phyloP scores from a whole-genome alignment of 1,140 invertebrate species.

The Conus betulinus region DNA sequence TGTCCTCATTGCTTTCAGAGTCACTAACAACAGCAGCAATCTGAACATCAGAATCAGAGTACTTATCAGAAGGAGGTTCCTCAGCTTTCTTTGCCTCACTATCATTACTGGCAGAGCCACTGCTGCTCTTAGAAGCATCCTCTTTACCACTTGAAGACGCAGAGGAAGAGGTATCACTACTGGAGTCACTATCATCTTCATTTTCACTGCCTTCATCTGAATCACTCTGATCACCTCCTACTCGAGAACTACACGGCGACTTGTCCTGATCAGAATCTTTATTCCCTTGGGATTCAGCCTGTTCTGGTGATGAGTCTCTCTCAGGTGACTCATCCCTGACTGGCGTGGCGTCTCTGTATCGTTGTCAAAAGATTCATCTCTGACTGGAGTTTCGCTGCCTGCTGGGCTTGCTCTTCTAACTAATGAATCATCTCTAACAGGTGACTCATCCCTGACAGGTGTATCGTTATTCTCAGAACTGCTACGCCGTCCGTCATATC shows the following conservation, averaged over 20 bases:
- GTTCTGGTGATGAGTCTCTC: conserved; percentile 24
- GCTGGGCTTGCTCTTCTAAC: background rate
- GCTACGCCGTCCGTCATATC: background rate
- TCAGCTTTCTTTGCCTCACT: conserved; percentile 9
- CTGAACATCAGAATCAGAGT: background rate
- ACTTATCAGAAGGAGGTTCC: background rate
- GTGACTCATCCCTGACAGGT: conserved; percentile 26
- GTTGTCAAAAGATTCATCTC: background rate
- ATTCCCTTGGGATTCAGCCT: background rate
- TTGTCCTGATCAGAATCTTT: conserved; percentile 14
- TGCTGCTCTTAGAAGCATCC: background rate
- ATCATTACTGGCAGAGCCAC: conserved; percentile 26
- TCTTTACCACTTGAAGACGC: conserved; percentile 18
- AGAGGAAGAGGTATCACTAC: background rate
- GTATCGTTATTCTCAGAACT: background rate
- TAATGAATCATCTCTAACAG: background rate
- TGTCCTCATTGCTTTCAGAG: conserved; percentile 20
- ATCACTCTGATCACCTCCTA: conserved; percentile 32
- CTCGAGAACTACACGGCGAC: background rate
- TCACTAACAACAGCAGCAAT: background rate
- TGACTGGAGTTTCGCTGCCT: background rate
- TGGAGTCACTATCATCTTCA: conserved; percentile 22
- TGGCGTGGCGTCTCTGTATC: background rate
- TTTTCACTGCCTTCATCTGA: conserved; percentile 19
- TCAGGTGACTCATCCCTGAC: conserved; percentile 1